Conservation (phyloP, 2,113 vertebrate species). For the Ovis canadensis region DNA sequence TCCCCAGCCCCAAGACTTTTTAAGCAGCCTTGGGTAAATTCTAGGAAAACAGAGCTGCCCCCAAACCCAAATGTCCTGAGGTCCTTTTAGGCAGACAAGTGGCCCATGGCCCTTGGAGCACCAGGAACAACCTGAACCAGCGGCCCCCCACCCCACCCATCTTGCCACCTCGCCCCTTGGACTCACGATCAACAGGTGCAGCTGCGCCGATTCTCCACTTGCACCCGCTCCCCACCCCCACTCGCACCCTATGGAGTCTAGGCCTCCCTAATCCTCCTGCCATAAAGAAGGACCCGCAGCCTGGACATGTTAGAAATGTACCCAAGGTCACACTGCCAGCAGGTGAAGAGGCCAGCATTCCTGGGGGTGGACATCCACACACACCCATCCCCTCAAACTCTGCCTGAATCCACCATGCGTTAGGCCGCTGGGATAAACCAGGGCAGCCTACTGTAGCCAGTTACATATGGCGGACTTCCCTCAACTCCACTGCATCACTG, state of each 20-base stretch:
- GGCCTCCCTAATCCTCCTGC: not conserved
- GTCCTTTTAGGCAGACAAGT: not conserved
- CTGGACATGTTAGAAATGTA: not conserved
- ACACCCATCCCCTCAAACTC: not conserved
- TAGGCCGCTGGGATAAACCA: not conserved
- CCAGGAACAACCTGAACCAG: not conserved
- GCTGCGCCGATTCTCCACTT: rapidly evolving
- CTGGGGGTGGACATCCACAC: rapidly evolving
- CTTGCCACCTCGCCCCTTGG: not conserved
- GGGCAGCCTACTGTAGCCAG: not conserved
- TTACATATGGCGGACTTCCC: rapidly evolving
- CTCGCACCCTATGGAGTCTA: rapidly evolving
- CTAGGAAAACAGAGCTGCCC: not conserved
- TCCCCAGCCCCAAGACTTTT: not conserved
- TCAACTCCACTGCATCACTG: rapidly evolving
- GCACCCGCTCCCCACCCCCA: rapidly evolving
- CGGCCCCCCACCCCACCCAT: rapidly evolving
- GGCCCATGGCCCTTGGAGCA: not conserved
- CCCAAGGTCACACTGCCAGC: not conserved
- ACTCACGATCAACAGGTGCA: rapidly evolving
- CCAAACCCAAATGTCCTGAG: not conserved
- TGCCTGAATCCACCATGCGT: not conserved
- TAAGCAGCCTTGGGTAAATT: not conserved
- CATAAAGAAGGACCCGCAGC: not conserved
- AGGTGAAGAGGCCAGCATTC: not conserved